Conservation (phyloP, 2,888 invertebrate genomes). For the Ochlodes sylvanus region DNA sequence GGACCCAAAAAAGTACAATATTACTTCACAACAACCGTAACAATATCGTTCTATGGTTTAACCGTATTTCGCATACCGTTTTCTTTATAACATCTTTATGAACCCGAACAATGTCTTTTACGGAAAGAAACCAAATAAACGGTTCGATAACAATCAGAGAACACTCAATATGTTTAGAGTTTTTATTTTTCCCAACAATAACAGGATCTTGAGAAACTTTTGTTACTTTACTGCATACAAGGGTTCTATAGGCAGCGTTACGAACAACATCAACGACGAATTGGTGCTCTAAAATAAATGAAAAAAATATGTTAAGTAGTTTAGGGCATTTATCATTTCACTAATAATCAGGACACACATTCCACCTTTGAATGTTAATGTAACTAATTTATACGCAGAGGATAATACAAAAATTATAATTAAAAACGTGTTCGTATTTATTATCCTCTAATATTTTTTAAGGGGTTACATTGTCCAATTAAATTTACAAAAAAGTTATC, state of each 20-base stretch:
- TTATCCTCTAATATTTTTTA: too few species aligned
- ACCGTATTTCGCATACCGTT: slow-evolving; percentile 4
- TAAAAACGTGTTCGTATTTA: too few species aligned
- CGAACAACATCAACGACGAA: slow-evolving; percentile 53
- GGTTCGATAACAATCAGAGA: slow-evolving; percentile 35
- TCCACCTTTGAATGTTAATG: slow-evolving; percentile 14
- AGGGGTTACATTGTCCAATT: too few species aligned
- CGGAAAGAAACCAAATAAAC: slow-evolving; percentile 19
- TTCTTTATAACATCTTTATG: slow-evolving; percentile 9
- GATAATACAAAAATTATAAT: neutral
- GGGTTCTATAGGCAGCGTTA: slow-evolving; percentile 44
- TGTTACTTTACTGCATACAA: slow-evolving; percentile 45
- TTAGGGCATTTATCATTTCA: slow-evolving; percentile 10
- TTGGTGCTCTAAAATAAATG: slow-evolving; percentile 44
- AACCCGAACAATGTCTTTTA: neutral
- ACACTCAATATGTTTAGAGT: slow-evolving; percentile 22
- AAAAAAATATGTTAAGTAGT: slow-evolving; percentile 17
- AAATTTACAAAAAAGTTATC: too few species aligned
- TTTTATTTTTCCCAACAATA: slow-evolving; percentile 25
- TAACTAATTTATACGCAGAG: neutral
- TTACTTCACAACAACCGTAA: neutral
- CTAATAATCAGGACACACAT: slow-evolving; percentile 19
- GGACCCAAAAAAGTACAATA: neutral
- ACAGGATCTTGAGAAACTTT: slow-evolving; percentile 29
- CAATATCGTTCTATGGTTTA: slow-evolving; percentile 1